phyloP scores from a whole-genome alignment of 1,140 invertebrate species.

The Drosophila athabasca region DNA sequence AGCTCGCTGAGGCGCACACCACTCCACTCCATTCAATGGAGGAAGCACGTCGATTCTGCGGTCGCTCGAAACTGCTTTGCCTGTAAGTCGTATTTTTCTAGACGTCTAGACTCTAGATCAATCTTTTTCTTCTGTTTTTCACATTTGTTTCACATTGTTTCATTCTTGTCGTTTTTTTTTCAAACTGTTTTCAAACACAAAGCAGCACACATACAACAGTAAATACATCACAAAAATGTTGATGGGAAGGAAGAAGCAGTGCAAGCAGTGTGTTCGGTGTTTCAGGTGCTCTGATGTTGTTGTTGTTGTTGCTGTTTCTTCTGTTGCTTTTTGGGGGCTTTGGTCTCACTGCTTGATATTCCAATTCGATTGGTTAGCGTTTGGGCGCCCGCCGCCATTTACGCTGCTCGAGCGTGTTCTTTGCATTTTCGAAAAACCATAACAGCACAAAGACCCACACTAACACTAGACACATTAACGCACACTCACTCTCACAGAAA shows the following conservation, averaged over 20 bases:
- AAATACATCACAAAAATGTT: too few species aligned
- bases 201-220: too few species aligned
- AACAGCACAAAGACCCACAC: slow-evolving; percentile 16
- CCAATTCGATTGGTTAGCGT: slow-evolving; percentile 47
- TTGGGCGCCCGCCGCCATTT: slow-evolving; percentile 44
- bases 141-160: too few species aligned
- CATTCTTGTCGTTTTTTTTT: too few species aligned
- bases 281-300: not conserved
- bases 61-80: too few species aligned
- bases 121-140: not conserved
- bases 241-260: too few species aligned
- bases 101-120: too few species aligned
- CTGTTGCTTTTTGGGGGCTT: slow-evolving; percentile 24
- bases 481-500: slow-evolving; percentile 24
- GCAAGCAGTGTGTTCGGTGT: not conserved
- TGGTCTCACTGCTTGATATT: slow-evolving; percentile 49
- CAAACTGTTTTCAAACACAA: too few species aligned
- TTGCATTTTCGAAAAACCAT: slow-evolving; percentile 38
- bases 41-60: too few species aligned
- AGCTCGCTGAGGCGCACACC: too few species aligned
- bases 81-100: too few species aligned
- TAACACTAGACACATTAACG: slow-evolving; percentile 8
- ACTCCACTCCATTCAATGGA: too few species aligned
- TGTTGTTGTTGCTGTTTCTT: not conserved
- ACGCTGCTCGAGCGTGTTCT: slow-evolving; percentile 51